phyloP scores from a whole-genome alignment of 1,140 invertebrate species.

The Pseudomyrmex gracilis region DNA sequence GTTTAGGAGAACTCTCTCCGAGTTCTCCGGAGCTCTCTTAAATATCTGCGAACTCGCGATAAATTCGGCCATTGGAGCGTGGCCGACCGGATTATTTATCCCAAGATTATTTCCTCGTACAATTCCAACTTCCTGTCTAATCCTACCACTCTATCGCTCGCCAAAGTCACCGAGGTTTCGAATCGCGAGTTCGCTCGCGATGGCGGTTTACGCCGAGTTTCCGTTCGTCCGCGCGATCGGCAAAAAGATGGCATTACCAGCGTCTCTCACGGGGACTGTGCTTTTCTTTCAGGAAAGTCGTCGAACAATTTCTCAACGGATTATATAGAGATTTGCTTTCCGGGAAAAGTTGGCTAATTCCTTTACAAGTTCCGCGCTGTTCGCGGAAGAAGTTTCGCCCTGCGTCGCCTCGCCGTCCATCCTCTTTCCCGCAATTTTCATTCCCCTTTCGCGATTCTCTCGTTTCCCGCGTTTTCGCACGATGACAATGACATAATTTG shows the following conservation, averaged over 20 bases:
- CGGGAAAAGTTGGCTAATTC: slow-evolving; percentile 64
- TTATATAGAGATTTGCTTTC: slow-evolving; percentile 64
- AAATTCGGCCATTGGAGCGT: slow-evolving; percentile 55
- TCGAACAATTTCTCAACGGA: slow-evolving; percentile 70
- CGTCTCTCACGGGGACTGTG: slow-evolving; percentile 35
- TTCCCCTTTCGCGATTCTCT: neutral
- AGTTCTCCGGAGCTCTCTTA: slow-evolving; percentile 8
- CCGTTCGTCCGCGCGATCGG: slow-evolving; percentile 31
- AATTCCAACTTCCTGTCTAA: slow-evolving; percentile 62
- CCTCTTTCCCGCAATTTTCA: neutral
- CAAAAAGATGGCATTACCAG: slow-evolving; percentile 41
- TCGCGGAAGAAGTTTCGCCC: slow-evolving; percentile 46
- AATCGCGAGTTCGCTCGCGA: slow-evolving; percentile 1
- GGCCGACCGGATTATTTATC: slow-evolving; percentile 58
- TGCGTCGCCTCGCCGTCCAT: neutral
- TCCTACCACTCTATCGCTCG: slow-evolving; percentile 44
- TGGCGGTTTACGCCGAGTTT: slow-evolving; percentile 45
- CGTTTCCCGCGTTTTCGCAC: neutral
- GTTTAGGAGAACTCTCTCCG: slow-evolving; percentile 24
- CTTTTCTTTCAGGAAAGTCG: slow-evolving; percentile 65
- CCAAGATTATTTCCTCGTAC: slow-evolving; percentile 64
- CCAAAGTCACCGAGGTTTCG: neutral
- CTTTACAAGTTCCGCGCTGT: slow-evolving; percentile 57
- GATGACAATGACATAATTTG: slow-evolving; percentile 66
- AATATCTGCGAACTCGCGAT: slow-evolving; percentile 53